phyloP scores from a whole-genome alignment of 1,140 invertebrate species.

The Ostrea denselamellosa region DNA sequence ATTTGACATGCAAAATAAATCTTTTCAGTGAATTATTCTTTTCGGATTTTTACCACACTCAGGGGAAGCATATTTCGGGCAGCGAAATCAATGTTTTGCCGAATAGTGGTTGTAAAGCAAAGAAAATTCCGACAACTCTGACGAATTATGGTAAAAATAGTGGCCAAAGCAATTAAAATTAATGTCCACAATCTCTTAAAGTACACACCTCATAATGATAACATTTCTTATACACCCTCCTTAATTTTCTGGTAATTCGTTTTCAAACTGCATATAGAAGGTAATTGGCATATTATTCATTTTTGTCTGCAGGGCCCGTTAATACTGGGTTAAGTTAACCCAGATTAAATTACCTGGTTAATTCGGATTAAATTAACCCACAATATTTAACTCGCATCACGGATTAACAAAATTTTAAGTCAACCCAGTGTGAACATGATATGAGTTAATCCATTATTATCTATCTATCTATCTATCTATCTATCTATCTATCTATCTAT shows the following conservation, averaged over 20 bases:
- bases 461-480: no score
- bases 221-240: background rate
- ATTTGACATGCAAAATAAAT: slow-evolving; percentile 35
- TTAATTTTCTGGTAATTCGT: background rate
- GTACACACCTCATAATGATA: background rate
- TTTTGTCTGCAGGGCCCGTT: no score
- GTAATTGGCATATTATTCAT: no score
- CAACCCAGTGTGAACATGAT: no score
- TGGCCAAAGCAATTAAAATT: slow-evolving; percentile 12
- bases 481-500: no score
- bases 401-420: no score
- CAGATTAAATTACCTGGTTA: no score
- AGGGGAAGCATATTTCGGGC: slow-evolving; percentile 22
- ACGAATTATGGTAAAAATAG: background rate
- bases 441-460: no score
- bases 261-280: background rate
- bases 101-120: background rate
- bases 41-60: slow-evolving; percentile 2
- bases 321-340: no score
- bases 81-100: slow-evolving; percentile 34
- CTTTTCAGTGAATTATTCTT: slow-evolving; percentile 18
- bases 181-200: background rate
- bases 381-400: no score
- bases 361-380: no score
- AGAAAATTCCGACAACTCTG: background rate